A percentile compares a stretch with the other conserved stretches of the same genome.
These are phyloP conservation scores for Trissolcus brochymenae DNA, from an alignment of 2,888 invertebrate species.

Conservation along the genomic window DNA sequence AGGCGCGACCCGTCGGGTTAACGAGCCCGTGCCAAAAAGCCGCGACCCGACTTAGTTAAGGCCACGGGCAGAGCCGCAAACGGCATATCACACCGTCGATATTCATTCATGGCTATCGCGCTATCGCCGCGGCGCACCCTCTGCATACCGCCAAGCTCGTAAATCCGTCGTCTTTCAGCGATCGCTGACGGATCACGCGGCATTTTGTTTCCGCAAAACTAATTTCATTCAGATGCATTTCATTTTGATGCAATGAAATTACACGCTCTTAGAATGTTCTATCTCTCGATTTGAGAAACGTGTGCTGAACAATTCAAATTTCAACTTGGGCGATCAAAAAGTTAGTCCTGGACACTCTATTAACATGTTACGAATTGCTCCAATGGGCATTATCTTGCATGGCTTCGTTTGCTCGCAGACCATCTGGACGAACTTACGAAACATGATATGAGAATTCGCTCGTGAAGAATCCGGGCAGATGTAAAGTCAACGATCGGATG, in stretches of 20 bases:
- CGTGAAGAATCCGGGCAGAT: too few relatives aligned
- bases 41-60: constrained; percentile 49
- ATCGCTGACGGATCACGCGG: constrained; percentile 39
- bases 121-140: constrained; percentile 46
- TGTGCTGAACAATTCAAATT: too few relatives aligned
- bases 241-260: too few relatives aligned
- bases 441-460: not conserved
- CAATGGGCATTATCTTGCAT: not conserved
- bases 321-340: too few relatives aligned
- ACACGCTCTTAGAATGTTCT: too few relatives aligned
- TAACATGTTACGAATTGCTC: too few relatives aligned
- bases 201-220: not conserved
- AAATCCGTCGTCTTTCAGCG: constrained; percentile 41
- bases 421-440: too few relatives aligned
- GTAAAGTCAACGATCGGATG: too few relatives aligned
- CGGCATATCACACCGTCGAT: constrained; percentile 53
- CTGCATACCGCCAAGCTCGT: constrained; percentile 44
- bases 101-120: constrained; percentile 51
- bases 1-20: constrained; percentile 42
- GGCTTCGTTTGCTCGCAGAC: not conserved
- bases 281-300: too few relatives aligned
- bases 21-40: constrained; percentile 51
- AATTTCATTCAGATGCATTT: not conserved
- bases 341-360: too few relatives aligned
- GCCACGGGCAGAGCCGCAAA: constrained; percentile 41